Base-by-base conservation (phyloP, 2,113 vertebrate genomes). In the Callaeas wilsoni region DNA sequence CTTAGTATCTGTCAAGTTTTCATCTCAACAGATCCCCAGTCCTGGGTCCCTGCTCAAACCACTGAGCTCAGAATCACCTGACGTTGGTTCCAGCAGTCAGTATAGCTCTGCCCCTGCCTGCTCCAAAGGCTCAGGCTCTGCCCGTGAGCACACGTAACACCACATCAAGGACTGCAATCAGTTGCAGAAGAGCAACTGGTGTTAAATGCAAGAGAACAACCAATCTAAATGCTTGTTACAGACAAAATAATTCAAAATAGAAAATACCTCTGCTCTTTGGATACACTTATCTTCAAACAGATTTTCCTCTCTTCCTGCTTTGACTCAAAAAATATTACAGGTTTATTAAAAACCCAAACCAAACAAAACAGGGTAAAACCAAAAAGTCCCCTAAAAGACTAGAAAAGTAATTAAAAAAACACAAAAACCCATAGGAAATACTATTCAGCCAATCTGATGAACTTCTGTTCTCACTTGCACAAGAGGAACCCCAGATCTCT, bases 21-120 rank as follows among this genome's bases (percentile, higher is more conserved):
- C 57, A 84, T 94, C 94, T 96, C 95, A 97, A 95, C 96, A 97
- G 89, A 97, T 96, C 95, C 89, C 95, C 93, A 95, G 41, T 84
- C 88, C 41, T 33, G 41, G 47, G 46, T 50, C 74, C 79, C 59
- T 49, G 74, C 74, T 90, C 79, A 74, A 74, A 47, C 47, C 76
- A 26, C 60, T 74, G 27, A 68, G 89, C 84, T 92, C 89, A n/a
- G 77, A 68, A 71, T 4, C 49, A 57, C 7, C 19, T 16, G 29
- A 26, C 0, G 50, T 93, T 97, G 96, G 95, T 96, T 97, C 96
- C 96, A 97, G 93, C 96, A 96, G 87, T 79, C 77, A 56, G 53
- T 35, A 52, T 8, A 39, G 69, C 67, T 67, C 87, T 89, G 44
- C 14, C 35, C 53, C 83, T n/a, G 42, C 52, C 42, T 39, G 12